A percentile compares a stretch with the other conserved stretches of the same genome.
These are phyloP conservation scores for Oscheius sp. DNA, from an alignment of 2,888 invertebrate species.

Conservation along the genomic window DNA sequence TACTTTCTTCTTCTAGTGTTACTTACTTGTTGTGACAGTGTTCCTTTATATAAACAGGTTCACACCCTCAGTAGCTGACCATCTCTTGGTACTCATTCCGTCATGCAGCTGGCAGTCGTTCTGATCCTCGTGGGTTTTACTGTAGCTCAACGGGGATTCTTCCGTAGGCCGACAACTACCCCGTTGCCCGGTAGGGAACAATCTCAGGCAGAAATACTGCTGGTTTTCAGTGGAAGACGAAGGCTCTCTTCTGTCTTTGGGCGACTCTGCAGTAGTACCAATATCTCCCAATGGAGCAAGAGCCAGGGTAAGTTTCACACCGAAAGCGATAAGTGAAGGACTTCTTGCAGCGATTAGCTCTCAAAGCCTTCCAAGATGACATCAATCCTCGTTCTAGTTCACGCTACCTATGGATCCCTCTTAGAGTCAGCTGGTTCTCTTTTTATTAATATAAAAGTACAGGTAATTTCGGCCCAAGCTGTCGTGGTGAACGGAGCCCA, in stretches of 20 bases:
- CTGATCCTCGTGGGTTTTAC: not conserved
- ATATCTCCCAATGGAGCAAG: constrained; percentile 22
- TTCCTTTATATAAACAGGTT: constrained; percentile 13
- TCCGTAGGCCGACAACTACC: not conserved
- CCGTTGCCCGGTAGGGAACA: not conserved
- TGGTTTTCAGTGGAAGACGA: constrained; percentile 14
- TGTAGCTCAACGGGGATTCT: not conserved
- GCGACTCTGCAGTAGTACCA: constrained; percentile 26
- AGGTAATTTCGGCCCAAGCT: constrained; percentile 43
- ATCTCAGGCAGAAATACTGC: not conserved
- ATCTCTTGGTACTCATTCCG: not conserved
- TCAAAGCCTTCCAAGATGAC: constrained; percentile 51
- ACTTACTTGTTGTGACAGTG: too few species aligned
- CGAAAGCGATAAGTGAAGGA: not conserved
- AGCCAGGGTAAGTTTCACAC: constrained; percentile 17
- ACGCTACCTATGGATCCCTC: constrained; percentile 47
- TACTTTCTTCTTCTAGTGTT: too few species aligned
- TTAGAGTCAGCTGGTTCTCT: too few species aligned
- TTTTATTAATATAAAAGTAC: not conserved
- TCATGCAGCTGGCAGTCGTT: not conserved
- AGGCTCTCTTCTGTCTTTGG: constrained; percentile 19
- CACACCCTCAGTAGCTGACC: too few species aligned
- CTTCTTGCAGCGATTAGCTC: constrained; percentile 42
- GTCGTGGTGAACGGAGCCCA: constrained; percentile 49
- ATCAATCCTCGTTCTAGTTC: constrained; percentile 47